Evolutionary conservation across 2,888 invertebrate genomes (phyloP), one percentile per base, ranked within the genome.

Genomic region (Diarsia mendica): DNA sequence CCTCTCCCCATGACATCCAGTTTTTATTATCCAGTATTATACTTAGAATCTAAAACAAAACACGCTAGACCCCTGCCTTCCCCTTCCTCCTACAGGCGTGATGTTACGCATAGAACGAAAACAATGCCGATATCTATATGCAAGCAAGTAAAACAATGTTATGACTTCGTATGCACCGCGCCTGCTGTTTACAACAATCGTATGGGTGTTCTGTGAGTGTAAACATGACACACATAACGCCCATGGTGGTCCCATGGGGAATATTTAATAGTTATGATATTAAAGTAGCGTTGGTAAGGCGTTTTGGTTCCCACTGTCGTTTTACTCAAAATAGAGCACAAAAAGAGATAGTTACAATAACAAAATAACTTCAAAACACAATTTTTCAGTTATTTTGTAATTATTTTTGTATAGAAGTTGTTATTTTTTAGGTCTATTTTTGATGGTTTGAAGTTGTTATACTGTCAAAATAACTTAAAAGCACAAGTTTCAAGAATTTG

Each of bases 181-280:
- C 51, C 15, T 58, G 33, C 11, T 49, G 44, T 63, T 46, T 55
- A 68, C 67, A 53, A 76, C 20, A 55, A 76, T 58, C 39, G 23
- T 68, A 68, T 67, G 67, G 85, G 85, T 70, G 82, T 81, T 64
- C 82, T 46, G 49, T 61, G 55, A 33, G 3, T 15, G 68, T 76
- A 82, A 67, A 68, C 53, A 82, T 76, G 55, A 71, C 81, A 81
- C 55, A 69, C n/a, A 18, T 63, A n/a, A 58, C 80, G 6, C 23
- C 23, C 55, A 82, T 71, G 82, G 85, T 85, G 82, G 82, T 82
- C 82, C 15, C n/a, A n/a, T 23, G n/a, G 15, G 39, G 13, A 44
- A 44, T 18, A 4, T 67, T 67, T 28, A 18, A 23, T 80, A 53
- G 13, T 4, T 6, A 11, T 33, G 6, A 77, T 67, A 44, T 33